These are phyloP conservation scores for Ariopsis seemanni DNA, from an alignment of 2,113 vertebrate genomes.

Conservation along the genomic window DNA sequence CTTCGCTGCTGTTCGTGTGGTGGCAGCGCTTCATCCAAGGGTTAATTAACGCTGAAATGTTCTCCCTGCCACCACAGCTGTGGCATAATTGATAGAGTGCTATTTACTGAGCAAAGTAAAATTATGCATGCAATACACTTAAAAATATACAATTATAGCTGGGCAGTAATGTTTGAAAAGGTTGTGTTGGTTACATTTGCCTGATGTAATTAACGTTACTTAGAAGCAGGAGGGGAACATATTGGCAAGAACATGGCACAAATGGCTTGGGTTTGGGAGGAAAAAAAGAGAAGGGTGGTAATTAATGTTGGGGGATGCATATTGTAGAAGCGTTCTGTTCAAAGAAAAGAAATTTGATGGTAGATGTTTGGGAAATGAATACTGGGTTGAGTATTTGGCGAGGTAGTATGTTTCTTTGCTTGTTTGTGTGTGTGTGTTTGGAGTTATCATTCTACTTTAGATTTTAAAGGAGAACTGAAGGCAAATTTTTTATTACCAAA, in stretches of 20 bases:
- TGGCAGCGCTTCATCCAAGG: conserved; percentile 51
- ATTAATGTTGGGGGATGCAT: conserved; percentile 47
- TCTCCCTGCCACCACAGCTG: conserved; percentile 53
- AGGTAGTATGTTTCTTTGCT: neutral
- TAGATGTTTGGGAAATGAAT: conserved; percentile 8
- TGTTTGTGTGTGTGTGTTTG: neutral
- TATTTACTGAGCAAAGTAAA: conserved; percentile 61
- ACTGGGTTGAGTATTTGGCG: neutral
- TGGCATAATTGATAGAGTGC: conserved; percentile 65
- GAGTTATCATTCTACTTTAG: neutral
- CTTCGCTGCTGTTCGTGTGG: conserved; percentile 48
- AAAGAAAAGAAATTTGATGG: conserved; percentile 35
- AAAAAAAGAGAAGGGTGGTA: conserved; percentile 19
- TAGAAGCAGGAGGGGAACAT: conserved; percentile 56
- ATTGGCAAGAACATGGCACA: conserved; percentile 51
- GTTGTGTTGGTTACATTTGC: conserved; percentile 55
- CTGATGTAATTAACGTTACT: conserved; percentile 64
- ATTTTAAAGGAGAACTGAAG: neutral
- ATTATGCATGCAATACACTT: conserved; percentile 66
- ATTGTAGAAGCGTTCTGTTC: conserved; percentile 40
- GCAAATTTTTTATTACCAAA: no score
- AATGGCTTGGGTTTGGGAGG: conserved; percentile 40
- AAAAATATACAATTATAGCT: conserved; percentile 66
- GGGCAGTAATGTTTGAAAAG: conserved; percentile 64
- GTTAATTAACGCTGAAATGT: conserved; percentile 61